Evolutionary conservation across 1,140 invertebrate species (phyloP).

Genomic region (Bacillus rossius): DNA sequence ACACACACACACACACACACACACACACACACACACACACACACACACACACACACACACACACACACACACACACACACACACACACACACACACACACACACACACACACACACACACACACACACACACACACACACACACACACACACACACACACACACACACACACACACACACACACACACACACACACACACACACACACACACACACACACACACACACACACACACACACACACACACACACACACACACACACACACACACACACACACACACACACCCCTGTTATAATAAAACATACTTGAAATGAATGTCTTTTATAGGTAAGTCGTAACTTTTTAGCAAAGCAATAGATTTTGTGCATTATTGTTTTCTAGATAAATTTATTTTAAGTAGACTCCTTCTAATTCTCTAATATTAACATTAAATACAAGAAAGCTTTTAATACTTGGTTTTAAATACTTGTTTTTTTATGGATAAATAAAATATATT

Average conservation of each 20-base stretch:
- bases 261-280: conserved; percentile 21
- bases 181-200: conserved; percentile 14
- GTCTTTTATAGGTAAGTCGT: too few relatives aligned
- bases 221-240: conserved; percentile 16
- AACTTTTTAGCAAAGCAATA: too few relatives aligned
- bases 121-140: conserved; percentile 13
- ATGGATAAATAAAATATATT: too few relatives aligned
- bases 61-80: conserved; percentile 12
- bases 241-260: conserved; percentile 19
- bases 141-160: conserved; percentile 16
- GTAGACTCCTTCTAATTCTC: too few relatives aligned
- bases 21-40: conserved; percentile 19
- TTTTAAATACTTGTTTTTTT: too few relatives aligned
- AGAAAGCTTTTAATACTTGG: too few relatives aligned
- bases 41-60: conserved; percentile 14
- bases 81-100: conserved; percentile 13
- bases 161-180: conserved; percentile 16
- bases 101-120: conserved; percentile 13
- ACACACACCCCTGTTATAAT: conserved; percentile 18
- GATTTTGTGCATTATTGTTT: too few relatives aligned
- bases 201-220: conserved; percentile 15
- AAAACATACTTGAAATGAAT: too few relatives aligned
- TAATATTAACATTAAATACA: too few relatives aligned
- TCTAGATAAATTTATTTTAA: too few relatives aligned
- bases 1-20: conserved; percentile 18